Conservation (phyloP, 2,113 vertebrate species). For the Fregetta grallaria region DNA sequence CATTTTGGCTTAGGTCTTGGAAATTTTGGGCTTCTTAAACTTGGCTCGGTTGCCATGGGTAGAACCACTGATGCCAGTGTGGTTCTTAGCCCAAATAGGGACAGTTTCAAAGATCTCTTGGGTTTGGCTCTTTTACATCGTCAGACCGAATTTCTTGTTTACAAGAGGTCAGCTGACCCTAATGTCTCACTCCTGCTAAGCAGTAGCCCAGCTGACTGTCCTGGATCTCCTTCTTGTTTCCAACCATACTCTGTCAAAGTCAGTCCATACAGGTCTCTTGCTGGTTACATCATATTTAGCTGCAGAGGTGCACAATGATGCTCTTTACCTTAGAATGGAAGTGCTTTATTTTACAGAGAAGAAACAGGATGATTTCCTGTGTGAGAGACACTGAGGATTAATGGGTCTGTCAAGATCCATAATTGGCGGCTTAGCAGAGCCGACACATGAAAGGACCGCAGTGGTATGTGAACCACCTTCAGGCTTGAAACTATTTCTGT, state of each 20-base stretch:
- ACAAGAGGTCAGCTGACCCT: not conserved
- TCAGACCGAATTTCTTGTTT: not conserved
- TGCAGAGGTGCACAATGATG: not conserved
- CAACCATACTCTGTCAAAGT: not conserved
- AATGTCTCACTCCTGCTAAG: rapidly evolving
- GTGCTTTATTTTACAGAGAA: not conserved
- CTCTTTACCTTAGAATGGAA: not conserved
- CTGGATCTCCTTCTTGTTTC: not conserved
- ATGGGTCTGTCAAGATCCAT: not conserved
- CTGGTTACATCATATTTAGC: not conserved
- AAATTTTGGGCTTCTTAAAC: not conserved
- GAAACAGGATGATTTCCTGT: not conserved
- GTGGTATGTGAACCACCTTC: conserved; percentile 8
- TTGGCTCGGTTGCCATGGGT: not conserved
- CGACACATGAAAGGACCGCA: not conserved
- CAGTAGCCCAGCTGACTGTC: not conserved
- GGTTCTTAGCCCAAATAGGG: not conserved
- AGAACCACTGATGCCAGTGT: not conserved
- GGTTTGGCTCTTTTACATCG: not conserved
- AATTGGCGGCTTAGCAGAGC: not conserved
- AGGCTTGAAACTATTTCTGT: not conserved
- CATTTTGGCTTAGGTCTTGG: not conserved
- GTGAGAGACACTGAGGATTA: not conserved
- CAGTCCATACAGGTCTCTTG: not conserved
- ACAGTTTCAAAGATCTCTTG: not conserved